Conservation (phyloP, 35 echinoderm and acorn worm genomes). For the Amphiura filiformis region DNA sequence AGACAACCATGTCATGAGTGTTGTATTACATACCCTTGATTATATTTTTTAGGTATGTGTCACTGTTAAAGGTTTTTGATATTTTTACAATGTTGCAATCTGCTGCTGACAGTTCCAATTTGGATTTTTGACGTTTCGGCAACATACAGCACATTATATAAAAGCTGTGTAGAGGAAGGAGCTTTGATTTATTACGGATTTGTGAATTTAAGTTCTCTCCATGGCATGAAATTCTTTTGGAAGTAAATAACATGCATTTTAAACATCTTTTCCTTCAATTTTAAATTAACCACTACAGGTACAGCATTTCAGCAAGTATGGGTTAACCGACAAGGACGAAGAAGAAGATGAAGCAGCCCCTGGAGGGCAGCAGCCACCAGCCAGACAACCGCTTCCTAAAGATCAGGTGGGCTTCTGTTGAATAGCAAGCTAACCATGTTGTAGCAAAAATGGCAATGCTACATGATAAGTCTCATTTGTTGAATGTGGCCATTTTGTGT, state of each 20-base stretch:
- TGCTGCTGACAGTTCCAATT: too few species aligned
- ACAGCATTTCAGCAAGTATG: constrained; percentile 92
- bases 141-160: too few species aligned
- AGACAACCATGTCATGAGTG: not conserved
- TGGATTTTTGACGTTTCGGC: too few species aligned
- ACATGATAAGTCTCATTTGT: not conserved
- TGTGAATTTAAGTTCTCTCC: not conserved
- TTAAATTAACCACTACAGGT: too few species aligned
- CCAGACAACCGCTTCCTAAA: not conserved
- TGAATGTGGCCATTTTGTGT: not conserved
- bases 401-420: not conserved
- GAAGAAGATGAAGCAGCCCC: constrained; percentile 53
- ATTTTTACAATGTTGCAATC: too few species aligned
- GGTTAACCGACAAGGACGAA: constrained; percentile 69
- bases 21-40: not conserved
- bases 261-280: not conserved
- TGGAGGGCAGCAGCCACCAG: not conserved
- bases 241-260: not conserved
- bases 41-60: too few species aligned
- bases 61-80: too few species aligned
- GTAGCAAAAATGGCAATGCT: too few species aligned
- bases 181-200: not conserved
- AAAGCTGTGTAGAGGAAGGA: too few species aligned
- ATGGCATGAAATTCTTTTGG: not conserved
- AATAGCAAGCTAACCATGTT: too few species aligned